Evolutionary conservation across 2,113 vertebrate genomes (phyloP), one percentile per base, ranked within the genome.

Genomic region (Notiomystis cincta): DNA sequence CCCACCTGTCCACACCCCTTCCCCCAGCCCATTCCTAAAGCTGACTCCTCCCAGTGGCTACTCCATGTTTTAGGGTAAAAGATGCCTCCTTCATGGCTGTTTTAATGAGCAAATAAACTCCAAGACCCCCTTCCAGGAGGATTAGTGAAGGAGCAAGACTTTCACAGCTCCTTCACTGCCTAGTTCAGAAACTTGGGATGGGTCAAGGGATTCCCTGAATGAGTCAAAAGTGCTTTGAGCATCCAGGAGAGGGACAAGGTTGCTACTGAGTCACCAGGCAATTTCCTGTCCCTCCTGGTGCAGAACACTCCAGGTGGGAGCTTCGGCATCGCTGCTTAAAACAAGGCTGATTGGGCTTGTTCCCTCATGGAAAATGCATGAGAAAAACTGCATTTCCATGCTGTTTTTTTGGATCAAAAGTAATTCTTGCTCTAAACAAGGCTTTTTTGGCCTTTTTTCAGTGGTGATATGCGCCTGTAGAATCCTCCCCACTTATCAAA

Each of bases 281-380:
- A 62, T 90, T 92, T 95, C 67, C 79, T n/a, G 10, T 73, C 91
- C 70, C 24, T 82, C 64, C 89, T 51, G 15, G 56, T 3, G 24
- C 56, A 53, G 60, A 83, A 11, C 83, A 1, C 80, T 69, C 85
- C 77, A 76, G 93, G 87, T 93, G 87, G 91, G 87, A 96, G 54
- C 90, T 82, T 57, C 5, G 3, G 91, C 75, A 9, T 11, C 3
- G 45, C 87, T 80, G 89, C 82, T 93, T 95, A 69, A 91, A 85
- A 91, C 93, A 80, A 96, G 87, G 66, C 84, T 95, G 92, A 95
- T 89, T 93, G 62, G 71, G 77, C 93, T 91, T 45, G 18, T 31
- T 86, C 67, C 47, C 48, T 92, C 92, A 96, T 93, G 92, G 92
- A 96, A 97, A 95, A 96, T 95, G 75, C 72, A 95, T 97, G 95